Percentiles rank a stretch among this genome's conserved stretches.
These are phyloP conservation scores for Bubo scandiacus DNA, from an alignment of 2,113 vertebrate species.

Conservation along the genomic window DNA sequence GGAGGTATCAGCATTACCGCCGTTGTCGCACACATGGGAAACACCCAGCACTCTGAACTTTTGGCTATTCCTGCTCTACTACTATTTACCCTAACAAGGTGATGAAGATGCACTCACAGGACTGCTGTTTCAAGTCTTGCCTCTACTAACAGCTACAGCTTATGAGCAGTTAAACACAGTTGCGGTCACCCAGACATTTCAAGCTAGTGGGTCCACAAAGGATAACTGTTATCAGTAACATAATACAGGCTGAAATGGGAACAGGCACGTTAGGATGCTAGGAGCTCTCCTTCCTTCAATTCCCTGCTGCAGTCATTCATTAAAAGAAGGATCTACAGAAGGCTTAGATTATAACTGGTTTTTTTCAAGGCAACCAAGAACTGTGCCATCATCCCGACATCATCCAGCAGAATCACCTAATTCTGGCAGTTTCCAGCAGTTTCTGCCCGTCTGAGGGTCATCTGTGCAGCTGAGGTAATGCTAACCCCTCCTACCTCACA, in stretches of 20 bases:
- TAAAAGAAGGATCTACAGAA: not conserved
- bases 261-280: accelerated
- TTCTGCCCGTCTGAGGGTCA: not conserved
- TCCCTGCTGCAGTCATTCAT: not conserved
- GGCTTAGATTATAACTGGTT: not conserved
- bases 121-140: not conserved
- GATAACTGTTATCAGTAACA: not conserved
- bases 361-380: not conserved
- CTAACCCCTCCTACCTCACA: not conserved
- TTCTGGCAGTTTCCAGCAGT: not conserved
- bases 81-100: not conserved
- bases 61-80: not conserved
- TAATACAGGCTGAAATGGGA: not conserved
- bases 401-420: not conserved
- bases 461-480: not conserved
- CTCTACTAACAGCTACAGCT: not conserved
- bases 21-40: not conserved
- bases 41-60: not conserved
- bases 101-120: not conserved
- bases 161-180: not conserved
- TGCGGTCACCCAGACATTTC: not conserved
- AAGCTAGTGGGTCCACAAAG: not conserved
- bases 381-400: not conserved
- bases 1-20: not conserved
- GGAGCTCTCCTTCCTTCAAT: not conserved